Evolutionary conservation across 2,888 invertebrate species (phyloP), one percentile per base, ranked within the genome.

Genomic region (Mystacides longicornis): DNA sequence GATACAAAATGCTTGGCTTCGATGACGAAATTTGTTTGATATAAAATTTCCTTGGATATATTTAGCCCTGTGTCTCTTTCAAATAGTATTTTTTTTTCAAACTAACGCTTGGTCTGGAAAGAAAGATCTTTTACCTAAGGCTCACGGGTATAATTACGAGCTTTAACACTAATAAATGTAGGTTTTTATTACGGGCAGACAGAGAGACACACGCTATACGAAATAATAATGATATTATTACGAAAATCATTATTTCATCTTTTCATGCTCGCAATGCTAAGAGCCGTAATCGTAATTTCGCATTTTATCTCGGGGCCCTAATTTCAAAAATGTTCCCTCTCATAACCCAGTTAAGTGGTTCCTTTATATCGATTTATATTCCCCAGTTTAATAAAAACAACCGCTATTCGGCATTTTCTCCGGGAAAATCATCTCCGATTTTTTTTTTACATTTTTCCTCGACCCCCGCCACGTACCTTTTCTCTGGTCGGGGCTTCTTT

Each of bases 301-400:
- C 4, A n/a, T 37, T 37, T 7, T 37, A 37, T 37, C 14, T 37
- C n/a, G 14, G 16, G 14, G 14, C 37, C 37, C 16, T 37, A 37
- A 37, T 37, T 37, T 37, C 14, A 37, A n/a, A 3, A n/a, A n/a
- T 14, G 14, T 37, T 16, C 37, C 37, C 16, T 16, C 27, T 37
- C 37, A 7, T 37, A 37, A 37, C 4, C 37, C 3, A 3, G 37
- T 14, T 37, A 37, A 37, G 37, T 37, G 37, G 37, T 37, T 37
- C 37, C 37, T 37, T 37, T n/a, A 37, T 37, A 37, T 37, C 37
- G 37, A 37, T 37, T 37, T 37, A 37, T 37, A 37, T 37, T 37
- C 37, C 37, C 37, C 14, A 37, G 27, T 37, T 37, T 37, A 37
- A 37, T 37, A 37, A 3, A 7, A 37, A 37, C 4, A 37, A 37